Evolutionary conservation across 2,797 vertebrate genomes (phyloP).

Genomic region (Helicolenus hilgendorfi): DNA sequence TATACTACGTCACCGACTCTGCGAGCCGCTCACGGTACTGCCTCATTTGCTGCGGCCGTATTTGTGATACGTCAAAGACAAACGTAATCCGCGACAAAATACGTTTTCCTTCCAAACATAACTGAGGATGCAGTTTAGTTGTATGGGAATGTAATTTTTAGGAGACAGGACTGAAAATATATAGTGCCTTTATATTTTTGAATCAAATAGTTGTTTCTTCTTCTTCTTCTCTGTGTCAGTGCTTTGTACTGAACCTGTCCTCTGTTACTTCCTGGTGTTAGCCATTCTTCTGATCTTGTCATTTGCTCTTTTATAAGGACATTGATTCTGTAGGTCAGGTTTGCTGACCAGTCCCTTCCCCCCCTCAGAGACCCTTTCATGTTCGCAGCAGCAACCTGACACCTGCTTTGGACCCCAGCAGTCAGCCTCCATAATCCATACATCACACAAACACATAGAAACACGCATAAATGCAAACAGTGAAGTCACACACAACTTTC

Average conservation of each 20-base stretch:
- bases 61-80: too few species aligned
- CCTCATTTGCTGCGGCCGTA: too few species aligned
- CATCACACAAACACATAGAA: conserved; percentile 51
- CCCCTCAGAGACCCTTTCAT: conserved; percentile 85
- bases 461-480: conserved; percentile 3
- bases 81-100: too few species aligned
- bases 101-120: too few species aligned
- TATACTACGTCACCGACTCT: too few species aligned
- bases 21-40: accelerated
- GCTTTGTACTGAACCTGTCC: conserved; percentile 21
- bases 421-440: conserved; percentile 82
- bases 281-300: conserved; percentile 83
- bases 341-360: conserved; percentile 64
- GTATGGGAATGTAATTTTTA: too few species aligned
- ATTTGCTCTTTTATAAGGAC: conserved; percentile 87
- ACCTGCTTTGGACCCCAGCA: conserved; percentile 75
- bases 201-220: not conserved
- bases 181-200: not conserved
- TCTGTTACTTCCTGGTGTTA: conserved; percentile 59
- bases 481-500: conserved; percentile 19
- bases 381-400: conserved; percentile 87
- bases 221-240: not conserved
- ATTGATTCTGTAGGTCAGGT: conserved; percentile 88
- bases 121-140: too few species aligned
- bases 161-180: too few species aligned